Evolutionary conservation across 2,888 invertebrate genomes (phyloP).

Genomic region (Eupithecia subfuscata): DNA sequence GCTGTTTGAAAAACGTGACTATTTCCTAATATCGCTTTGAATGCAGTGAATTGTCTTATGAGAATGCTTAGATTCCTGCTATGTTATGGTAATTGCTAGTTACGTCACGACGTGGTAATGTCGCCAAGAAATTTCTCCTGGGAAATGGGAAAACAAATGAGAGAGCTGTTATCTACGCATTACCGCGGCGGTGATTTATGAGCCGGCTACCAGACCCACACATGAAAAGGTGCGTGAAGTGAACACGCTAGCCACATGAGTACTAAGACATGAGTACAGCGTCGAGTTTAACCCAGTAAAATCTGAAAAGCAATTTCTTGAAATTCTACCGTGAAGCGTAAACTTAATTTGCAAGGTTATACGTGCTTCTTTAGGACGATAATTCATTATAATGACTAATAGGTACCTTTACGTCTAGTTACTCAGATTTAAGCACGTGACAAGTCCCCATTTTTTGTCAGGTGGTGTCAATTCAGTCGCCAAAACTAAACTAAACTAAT

Average conservation of each 20-base stretch:
- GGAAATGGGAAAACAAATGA: constrained; percentile 82
- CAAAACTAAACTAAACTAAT: too few species aligned
- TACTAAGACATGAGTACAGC: not conserved
- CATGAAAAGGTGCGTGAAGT: constrained; percentile 39
- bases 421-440: not conserved
- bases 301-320: not conserved
- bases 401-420: not conserved
- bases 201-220: constrained; percentile 66
- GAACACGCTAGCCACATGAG: constrained; percentile 20
- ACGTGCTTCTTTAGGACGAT: not conserved
- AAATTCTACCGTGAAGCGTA: not conserved
- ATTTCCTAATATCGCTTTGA: constrained; percentile 10
- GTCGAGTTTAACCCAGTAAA: not conserved
- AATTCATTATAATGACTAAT: not conserved
- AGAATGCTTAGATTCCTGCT: constrained; percentile 29
- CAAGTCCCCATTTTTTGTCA: too few species aligned
- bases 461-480: too few species aligned
- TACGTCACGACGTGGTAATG: constrained; percentile 72
- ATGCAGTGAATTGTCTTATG: constrained; percentile 20
- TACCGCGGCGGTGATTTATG: constrained; percentile 78
- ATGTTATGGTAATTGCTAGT: constrained; percentile 68
- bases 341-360: constrained; percentile 6
- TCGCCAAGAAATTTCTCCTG: constrained; percentile 79
- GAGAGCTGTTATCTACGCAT: constrained; percentile 82
- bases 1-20: constrained; percentile 28